Base-by-base conservation (phyloP, 2,113 vertebrate species). In the Aldabrachelys gigantea region DNA sequence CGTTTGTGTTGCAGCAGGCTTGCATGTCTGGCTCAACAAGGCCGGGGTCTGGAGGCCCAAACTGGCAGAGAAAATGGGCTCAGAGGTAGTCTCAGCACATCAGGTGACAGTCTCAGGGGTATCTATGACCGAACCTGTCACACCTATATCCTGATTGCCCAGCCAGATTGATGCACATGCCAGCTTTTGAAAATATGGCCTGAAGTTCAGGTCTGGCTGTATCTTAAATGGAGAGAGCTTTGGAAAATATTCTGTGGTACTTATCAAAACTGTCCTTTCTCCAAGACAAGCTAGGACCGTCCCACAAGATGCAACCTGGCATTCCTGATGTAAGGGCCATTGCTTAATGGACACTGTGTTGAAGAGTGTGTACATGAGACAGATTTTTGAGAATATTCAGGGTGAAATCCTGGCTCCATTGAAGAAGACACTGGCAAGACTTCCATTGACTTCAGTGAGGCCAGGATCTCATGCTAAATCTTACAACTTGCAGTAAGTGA, bases 351-450 rank as follows among this genome's bases (percentile, higher is more conserved):
- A 54, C 50, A 11, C 24, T 25, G 31, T 27, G 27, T 12, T 88
- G 78, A 52, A 76, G 78, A 29, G 41, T 76, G 8, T 62, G 75
- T 27, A 27, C 14, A 12, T 76, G 24, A 25, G 38, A 76, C 83
- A 56, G 90, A 69, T 27, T 22, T n/a, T 85, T 88, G 27, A 80
- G 38, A 89, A 90, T 49, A 27, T 6, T 14, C 49, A 85, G 75
- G 52, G 54, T 49, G 8, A 94, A 92, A 87, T 57, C 47, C 62
- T 22, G 16, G 9, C 3, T 3, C 59, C 59, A 81, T 59, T 41
- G 82, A 91, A 96, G 62, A 91, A 96, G 62, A 22, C 19, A 19
- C 27, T 81, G 54, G 24, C 3, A 94, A 87, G 88, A 79, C 65
- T 35, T 27, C 50, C 87, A 82, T 25, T 94, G 44, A 80, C 38